Evolutionary conservation across 2,113 vertebrate species (phyloP).

Genomic region (Phaetusa simplex): DNA sequence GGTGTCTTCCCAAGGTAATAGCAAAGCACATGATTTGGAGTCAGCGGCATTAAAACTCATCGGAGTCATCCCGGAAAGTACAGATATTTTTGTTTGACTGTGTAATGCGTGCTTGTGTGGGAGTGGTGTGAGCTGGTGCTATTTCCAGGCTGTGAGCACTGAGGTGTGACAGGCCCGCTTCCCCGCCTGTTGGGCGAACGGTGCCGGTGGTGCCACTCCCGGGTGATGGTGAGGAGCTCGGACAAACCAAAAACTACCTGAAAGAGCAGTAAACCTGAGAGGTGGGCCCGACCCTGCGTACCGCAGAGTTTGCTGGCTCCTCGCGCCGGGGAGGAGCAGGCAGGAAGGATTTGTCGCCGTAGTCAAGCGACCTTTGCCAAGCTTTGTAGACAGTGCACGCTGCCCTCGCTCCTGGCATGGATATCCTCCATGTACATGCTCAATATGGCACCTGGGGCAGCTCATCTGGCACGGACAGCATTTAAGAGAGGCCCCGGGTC

Average conservation of each 20-base stretch:
- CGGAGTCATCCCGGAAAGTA: conserved; percentile 57
- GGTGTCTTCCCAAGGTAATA: conserved; percentile 5
- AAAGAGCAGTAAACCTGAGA: background rate
- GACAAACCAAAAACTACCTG: background rate
- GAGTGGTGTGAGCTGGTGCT: conserved; percentile 54
- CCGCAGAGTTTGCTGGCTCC: background rate
- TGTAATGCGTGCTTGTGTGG: conserved; percentile 45
- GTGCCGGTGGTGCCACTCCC: background rate
- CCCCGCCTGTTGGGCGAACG: background rate
- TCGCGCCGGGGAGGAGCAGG: accelerated
- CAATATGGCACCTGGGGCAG: background rate
- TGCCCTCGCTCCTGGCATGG: background rate
- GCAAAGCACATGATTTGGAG: conserved; percentile 36
- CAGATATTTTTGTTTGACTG: conserved; percentile 61
- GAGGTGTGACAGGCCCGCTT: conserved; percentile 10
- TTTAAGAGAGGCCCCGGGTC: background rate
- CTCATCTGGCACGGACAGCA: background rate
- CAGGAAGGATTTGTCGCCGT: background rate
- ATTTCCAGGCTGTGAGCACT: conserved; percentile 18
- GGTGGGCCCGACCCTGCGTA: background rate
- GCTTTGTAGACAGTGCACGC: too few relatives aligned
- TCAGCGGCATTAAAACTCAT: conserved; percentile 34
- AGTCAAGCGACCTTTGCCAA: background rate
- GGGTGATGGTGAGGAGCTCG: accelerated
- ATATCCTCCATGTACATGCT: accelerated